Conservation (phyloP, 2,888 invertebrate species). For the Scaptomyza caliginosa region DNA sequence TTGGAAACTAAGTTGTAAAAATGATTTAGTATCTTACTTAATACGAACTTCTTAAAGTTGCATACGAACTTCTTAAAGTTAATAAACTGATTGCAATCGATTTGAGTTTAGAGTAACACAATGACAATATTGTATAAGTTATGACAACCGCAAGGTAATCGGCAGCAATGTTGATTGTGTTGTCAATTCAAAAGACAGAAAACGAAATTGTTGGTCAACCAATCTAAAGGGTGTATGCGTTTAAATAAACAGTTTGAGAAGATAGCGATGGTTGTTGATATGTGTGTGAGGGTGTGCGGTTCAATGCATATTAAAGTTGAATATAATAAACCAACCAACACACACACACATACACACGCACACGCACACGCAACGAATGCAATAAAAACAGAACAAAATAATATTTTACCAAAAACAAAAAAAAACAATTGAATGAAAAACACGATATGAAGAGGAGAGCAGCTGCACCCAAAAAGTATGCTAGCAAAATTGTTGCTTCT, state of each 20-base stretch:
- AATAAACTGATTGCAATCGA: no score
- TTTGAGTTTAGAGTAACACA: no score
- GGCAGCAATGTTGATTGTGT: neutral
- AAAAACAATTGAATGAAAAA: neutral
- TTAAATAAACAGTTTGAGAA: neutral
- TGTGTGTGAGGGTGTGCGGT: conserved; percentile 2
- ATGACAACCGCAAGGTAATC: neutral
- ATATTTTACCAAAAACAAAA: neutral
- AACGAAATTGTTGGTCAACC: neutral
- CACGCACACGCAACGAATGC: conserved; percentile 4
- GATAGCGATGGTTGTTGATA: neutral
- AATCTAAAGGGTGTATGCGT: neutral
- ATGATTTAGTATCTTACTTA: no score
- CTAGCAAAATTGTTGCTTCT: conserved; percentile 70
- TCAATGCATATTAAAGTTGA: conserved; percentile 49
- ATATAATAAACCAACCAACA: conserved; percentile 48
- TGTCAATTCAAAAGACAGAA: neutral
- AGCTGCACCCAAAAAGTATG: conserved; percentile 58
- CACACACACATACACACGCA: neutral
- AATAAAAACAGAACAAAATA: conserved; percentile 4
- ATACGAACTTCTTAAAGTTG: no score
- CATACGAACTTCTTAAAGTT: neutral
- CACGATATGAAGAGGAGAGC: neutral
- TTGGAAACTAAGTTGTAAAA: no score
- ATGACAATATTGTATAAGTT: no score